Evolutionary conservation across 2,888 invertebrate species (phyloP), one percentile per base, ranked within the genome.

Genomic region (Diplolepis rosae): DNA sequence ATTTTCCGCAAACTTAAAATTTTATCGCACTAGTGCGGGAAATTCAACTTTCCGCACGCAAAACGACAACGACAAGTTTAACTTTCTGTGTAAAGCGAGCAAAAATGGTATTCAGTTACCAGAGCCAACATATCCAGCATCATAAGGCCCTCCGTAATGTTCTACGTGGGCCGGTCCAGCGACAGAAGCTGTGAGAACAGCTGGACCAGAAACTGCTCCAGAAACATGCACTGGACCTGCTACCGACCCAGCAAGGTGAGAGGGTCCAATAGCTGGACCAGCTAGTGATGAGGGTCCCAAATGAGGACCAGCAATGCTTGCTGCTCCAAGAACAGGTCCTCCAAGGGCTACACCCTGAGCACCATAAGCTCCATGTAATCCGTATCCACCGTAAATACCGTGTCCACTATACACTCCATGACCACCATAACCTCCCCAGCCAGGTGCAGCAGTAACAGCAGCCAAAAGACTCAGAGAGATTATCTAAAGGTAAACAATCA

Each of bases 141-240:
- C 79, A 7, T 77, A 80, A 27, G 70, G 66, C 24, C 70, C 45
- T 27, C 80, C 85, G 42, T 81, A 80, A 28, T 84, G 85, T 50
- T 86, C 86, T 30, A 88, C 88, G 35, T 86, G 83, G 7, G 87
- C 85, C 0, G 85, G 86, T 2, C 87, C 87, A 45, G 87, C 87
- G 6, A 87, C 83, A 2, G 87, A 87, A 4, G 84, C 82, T 0
- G 85, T 84, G 4, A 87, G 86, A 1, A 85, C 80, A 1, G 87
- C 84, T 0, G 86, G 84, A 4, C 87, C 87, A 66, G 88, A 85
- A 18, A 88, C 85, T 7, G 88, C 87, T 1, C 88, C 88, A n/a
- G 86, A 85, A 13, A 88, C 88, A 32, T 85, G 87, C 7, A 79
- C 85, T 0, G 87, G 84, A 22, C 87, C 87, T 30, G 87, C 83